Percentiles rank a stretch among this genome's conserved stretches.
phyloP scores from a whole-genome alignment of 53 echinoderm and acorn worm species.

The Apostichopus leukothele region DNA sequence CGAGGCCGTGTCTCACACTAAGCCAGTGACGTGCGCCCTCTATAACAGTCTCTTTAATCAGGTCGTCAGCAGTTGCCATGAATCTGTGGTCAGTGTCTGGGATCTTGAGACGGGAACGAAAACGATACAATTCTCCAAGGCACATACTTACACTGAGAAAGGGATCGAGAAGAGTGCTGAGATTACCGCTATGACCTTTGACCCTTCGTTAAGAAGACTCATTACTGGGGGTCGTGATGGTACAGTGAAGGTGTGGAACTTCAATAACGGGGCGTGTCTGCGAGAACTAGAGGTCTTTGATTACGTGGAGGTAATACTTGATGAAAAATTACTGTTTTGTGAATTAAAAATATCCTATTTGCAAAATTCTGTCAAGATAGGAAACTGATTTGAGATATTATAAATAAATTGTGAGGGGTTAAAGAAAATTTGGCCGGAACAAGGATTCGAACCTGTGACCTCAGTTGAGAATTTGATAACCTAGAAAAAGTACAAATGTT shows the following conservation, averaged over 20 bases:
- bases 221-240: slow-evolving; percentile 93
- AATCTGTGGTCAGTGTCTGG: slow-evolving; percentile 98
- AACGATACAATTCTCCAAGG: slow-evolving; percentile 96
- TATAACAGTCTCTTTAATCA: slow-evolving; percentile 94
- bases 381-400: too few relatives aligned
- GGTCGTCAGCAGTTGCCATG: slow-evolving; percentile 89
- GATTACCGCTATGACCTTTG: slow-evolving; percentile 98
- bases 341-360: too few relatives aligned
- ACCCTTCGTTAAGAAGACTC: slow-evolving; percentile 81
- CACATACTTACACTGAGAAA: slow-evolving; percentile 89
- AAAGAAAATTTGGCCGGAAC: too few relatives aligned
- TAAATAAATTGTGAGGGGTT: too few relatives aligned
- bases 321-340: background rate
- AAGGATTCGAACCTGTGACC: too few relatives aligned
- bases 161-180: slow-evolving; percentile 90
- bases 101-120: slow-evolving; percentile 88
- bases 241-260: slow-evolving; percentile 97
- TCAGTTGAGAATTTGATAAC: too few relatives aligned
- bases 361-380: too few relatives aligned
- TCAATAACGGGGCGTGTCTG: slow-evolving; percentile 96
- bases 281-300: slow-evolving; percentile 88
- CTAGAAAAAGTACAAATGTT: too few relatives aligned
- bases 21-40: slow-evolving; percentile 81
- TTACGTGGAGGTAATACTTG: slow-evolving; percentile 67
- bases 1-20: slow-evolving; percentile 84